These are phyloP conservation scores for Prorops nasuta DNA, from an alignment of 1,140 invertebrate genomes.

Conservation along the genomic window DNA sequence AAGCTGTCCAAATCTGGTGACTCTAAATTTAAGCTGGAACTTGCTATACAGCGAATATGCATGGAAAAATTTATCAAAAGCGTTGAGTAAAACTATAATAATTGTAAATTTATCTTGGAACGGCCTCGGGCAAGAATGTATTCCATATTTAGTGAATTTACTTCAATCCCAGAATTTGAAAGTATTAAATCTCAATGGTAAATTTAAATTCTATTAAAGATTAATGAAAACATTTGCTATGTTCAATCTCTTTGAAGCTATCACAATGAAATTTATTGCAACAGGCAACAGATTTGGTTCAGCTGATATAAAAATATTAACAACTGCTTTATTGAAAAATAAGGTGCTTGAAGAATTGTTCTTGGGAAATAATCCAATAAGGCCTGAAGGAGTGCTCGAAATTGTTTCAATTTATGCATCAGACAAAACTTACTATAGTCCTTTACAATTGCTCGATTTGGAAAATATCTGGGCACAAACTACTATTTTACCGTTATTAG, in stretches of 20 bases:
- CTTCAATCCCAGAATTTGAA: slow-evolving; percentile 18
- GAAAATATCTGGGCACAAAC: slow-evolving; percentile 49
- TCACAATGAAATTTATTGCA: neutral
- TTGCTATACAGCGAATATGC: slow-evolving; percentile 28
- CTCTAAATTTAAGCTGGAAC: slow-evolving; percentile 57
- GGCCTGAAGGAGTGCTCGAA: slow-evolving; percentile 25
- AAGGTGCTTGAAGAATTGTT: slow-evolving; percentile 29
- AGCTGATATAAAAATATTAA: slow-evolving; percentile 27
- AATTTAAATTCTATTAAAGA: slow-evolving; percentile 1
- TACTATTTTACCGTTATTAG: slow-evolving; percentile 32
- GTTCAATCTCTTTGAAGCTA: neutral
- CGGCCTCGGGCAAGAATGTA: slow-evolving; percentile 28
- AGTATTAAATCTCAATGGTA: slow-evolving; percentile 37
- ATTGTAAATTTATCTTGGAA: slow-evolving; percentile 52
- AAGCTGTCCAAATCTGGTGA: slow-evolving; percentile 37
- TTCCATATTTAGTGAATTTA: slow-evolving; percentile 26
- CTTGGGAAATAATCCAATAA: slow-evolving; percentile 42
- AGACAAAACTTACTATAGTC: slow-evolving; percentile 15
- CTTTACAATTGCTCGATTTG: slow-evolving; percentile 44
- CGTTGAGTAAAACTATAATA: slow-evolving; percentile 34
- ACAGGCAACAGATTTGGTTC: slow-evolving; percentile 42
- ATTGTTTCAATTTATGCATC: slow-evolving; percentile 28
- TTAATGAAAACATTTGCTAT: neutral
- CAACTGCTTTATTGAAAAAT: slow-evolving; percentile 35
- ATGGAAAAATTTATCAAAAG: slow-evolving; percentile 37